Base-by-base conservation (phyloP, 1,140 invertebrate genomes). In the Geopemphigus sp. region DNA sequence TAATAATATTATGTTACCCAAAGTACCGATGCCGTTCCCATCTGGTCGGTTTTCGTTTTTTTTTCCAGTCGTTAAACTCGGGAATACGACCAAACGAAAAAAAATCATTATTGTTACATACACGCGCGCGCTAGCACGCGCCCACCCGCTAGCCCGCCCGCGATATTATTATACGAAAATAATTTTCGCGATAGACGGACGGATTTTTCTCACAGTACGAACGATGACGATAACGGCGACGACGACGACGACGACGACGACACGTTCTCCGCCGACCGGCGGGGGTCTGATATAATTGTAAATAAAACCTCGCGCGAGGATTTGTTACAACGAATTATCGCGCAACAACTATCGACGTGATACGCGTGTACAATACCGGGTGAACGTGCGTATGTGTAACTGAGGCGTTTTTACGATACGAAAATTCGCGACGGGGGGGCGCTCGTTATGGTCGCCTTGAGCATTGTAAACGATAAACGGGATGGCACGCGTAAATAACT, bases 271-370 rank as follows among this genome's bases (percentile, higher is more conserved):
- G n/a, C 70, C 29, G 26, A 39, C 72, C 39, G n/a, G 12, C 66
- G 73, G 73, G 70, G 73, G 73, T 59, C 73, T 15, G 56, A 57
- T 59, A 45, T 76, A 76, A 76, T 76, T 76, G 73, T 59, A 39
- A 57, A 57, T 39, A 76, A 56, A 56, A 61, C 26, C 24, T 15
- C 45, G 47, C 22, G 12, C 15, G 24, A 24, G 29, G 72, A 45
- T 73, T 53, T 15, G 70, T 73, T 73, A 73, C 70, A 56, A 45
- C 22, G 22, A 56, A 73, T 73, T 32, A 14, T 54, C n/a, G 15
- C 29, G 17, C 19, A 32, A 39, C 26, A n/a, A n/a, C 11, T 39
- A 66, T 45, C 29, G 61, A 17, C 17, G 50, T 32, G 61, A 29
- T 59, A 26, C 26, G 32, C 26, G 17, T n/a, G n/a, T n/a, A n/a